Conservation (phyloP, 2,888 invertebrate genomes). For the Cephonodes hylas region DNA sequence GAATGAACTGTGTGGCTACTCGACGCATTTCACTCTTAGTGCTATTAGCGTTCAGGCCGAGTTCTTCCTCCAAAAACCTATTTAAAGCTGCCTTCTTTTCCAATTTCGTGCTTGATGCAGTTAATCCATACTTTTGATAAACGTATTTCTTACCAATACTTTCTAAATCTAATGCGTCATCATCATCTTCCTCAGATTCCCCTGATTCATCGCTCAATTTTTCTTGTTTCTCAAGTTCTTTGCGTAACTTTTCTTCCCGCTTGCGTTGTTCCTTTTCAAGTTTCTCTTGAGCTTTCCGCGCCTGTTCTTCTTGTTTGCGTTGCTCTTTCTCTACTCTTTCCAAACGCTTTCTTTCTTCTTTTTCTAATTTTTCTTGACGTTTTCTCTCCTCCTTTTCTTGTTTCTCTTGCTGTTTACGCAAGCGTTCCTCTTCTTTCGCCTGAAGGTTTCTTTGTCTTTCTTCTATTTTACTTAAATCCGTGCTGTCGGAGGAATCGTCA, state of each 20-base stretch:
- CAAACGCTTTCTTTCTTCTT: conserved; percentile 41
- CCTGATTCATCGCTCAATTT: conserved; percentile 39
- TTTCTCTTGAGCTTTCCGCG: conserved; percentile 36
- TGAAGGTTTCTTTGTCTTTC: conserved; percentile 20
- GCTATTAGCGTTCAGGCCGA: conserved; percentile 57
- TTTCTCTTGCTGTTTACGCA: conserved; percentile 25
- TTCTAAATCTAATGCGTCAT: conserved; percentile 55
- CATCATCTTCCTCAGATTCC: conserved; percentile 46
- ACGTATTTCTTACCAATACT: conserved; percentile 66
- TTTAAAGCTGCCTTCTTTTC: conserved; percentile 56
- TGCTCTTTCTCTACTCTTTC: conserved; percentile 45
- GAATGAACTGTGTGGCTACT: conserved; percentile 58
- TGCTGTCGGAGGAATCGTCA: conserved; percentile 24
- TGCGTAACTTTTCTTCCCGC: conserved; percentile 43
- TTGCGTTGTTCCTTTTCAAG: conserved; percentile 46
- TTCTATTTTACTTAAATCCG: conserved; percentile 10
- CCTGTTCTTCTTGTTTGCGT: conserved; percentile 39
- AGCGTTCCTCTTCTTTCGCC: conserved; percentile 22
- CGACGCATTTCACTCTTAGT: conserved; percentile 62
- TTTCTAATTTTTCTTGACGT: conserved; percentile 19
- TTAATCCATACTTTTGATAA: conserved; percentile 60
- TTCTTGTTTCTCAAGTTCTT: conserved; percentile 40
- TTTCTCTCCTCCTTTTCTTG: conserved; percentile 19
- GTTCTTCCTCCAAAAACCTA: conserved; percentile 57
- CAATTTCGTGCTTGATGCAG: conserved; percentile 46